Conservation (phyloP, 1,140 invertebrate genomes). For the Drosophila equinoxialis region DNA sequence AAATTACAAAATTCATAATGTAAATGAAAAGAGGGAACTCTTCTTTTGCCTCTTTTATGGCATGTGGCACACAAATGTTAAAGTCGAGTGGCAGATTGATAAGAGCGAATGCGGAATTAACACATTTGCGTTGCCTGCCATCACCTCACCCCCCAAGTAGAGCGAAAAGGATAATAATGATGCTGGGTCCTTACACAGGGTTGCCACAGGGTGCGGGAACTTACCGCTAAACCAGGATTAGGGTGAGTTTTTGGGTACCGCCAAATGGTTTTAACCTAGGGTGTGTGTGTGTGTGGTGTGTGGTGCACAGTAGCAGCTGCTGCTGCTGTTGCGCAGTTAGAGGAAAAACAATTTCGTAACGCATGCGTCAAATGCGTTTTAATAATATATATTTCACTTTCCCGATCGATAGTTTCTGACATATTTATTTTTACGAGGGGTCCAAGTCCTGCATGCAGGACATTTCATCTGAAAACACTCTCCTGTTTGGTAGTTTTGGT, state of each 20-base stretch:
- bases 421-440: constrained; percentile 26
- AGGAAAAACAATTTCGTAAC: constrained; percentile 38
- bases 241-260: constrained; percentile 41
- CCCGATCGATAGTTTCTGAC: constrained; percentile 34
- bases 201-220: neutral
- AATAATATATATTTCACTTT: constrained; percentile 76
- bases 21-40: constrained; percentile 36
- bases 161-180: constrained; percentile 62
- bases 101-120: constrained; percentile 62
- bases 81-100: constrained; percentile 77
- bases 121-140: constrained; percentile 61
- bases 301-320: constrained; percentile 52
- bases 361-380: constrained; percentile 69
- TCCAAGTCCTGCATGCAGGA: constrained; percentile 32
- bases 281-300: constrained; percentile 36
- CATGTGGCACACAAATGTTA: constrained; percentile 57
- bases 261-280: constrained; percentile 32
- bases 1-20: constrained; percentile 61
- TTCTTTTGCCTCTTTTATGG: constrained; percentile 46
- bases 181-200: constrained; percentile 38
- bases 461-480: constrained; percentile 18
- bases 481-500: constrained; percentile 8
- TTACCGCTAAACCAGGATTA: constrained; percentile 11
- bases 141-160: constrained; percentile 9
- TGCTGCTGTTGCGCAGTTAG: constrained; percentile 56